Conservation (phyloP, 2,797 vertebrate genomes). For the Girardinus metallicus region DNA sequence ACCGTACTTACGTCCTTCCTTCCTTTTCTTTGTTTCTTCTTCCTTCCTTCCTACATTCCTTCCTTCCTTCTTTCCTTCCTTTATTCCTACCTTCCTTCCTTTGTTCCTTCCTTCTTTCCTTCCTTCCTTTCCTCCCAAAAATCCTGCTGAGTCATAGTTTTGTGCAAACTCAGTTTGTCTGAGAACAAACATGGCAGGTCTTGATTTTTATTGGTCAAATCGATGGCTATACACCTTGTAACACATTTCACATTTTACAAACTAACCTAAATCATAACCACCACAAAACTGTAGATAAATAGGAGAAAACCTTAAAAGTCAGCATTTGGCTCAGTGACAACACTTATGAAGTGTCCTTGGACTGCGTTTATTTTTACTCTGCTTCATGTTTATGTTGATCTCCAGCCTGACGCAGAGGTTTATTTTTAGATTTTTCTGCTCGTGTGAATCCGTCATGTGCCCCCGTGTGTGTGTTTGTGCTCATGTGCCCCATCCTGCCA, state of each 20-base stretch:
- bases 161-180: too few species aligned
- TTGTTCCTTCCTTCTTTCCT: too few species aligned
- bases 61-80: too few species aligned
- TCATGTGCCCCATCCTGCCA: constrained; percentile 28
- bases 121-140: too few species aligned
- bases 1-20: too few species aligned
- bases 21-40: too few species aligned
- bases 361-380: not conserved
- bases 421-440: constrained; percentile 57
- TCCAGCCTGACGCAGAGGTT: constrained; percentile 18
- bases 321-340: not conserved
- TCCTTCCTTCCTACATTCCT: too few species aligned
- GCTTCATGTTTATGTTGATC: constrained; percentile 29
- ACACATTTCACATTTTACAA: not conserved
- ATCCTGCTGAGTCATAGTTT: not conserved
- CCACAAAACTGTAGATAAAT: not conserved
- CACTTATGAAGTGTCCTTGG: not conserved
- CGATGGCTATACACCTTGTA: not conserved
- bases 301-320: not conserved
- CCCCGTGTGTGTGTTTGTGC: constrained; percentile 7
- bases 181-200: too few species aligned
- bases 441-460: constrained; percentile 9
- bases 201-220: not conserved
- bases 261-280: not conserved
- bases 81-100: too few species aligned